phyloP scores from a whole-genome alignment of 2,888 invertebrate species.

The Steinernema carpocapsae region DNA sequence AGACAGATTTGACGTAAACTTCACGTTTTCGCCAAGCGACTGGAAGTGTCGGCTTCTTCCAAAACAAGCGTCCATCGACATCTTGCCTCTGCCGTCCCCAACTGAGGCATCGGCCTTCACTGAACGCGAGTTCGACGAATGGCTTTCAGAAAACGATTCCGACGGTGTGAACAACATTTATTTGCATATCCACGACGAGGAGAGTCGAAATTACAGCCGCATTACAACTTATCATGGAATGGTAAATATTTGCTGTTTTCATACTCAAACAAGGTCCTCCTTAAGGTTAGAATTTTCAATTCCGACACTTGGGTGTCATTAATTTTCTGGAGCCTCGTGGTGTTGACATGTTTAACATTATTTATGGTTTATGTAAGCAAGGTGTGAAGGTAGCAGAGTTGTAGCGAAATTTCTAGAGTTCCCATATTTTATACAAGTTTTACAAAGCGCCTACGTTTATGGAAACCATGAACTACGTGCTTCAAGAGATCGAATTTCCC shows the following conservation, averaged over 20 bases:
- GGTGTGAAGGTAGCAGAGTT: too few relatives aligned
- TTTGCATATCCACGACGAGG: slow-evolving; percentile 21
- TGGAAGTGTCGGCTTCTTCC: not conserved
- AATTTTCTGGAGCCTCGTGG: slow-evolving; percentile 43
- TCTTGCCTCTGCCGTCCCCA: not conserved
- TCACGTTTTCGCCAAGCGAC: not conserved
- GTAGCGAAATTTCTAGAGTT: not conserved
- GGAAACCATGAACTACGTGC: not conserved
- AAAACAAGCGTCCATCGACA: not conserved
- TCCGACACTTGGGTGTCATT: slow-evolving; percentile 41
- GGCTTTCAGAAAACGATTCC: not conserved
- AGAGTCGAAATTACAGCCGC: slow-evolving; percentile 6
- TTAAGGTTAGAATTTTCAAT: slow-evolving; percentile 39
- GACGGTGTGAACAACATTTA: not conserved
- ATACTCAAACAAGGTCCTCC: not conserved
- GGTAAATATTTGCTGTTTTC: not conserved
- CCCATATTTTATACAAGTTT: slow-evolving; percentile 25
- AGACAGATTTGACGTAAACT: slow-evolving; percentile 6
- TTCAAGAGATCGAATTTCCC: not conserved
- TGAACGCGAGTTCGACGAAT: not conserved
- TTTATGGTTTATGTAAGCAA: slow-evolving; percentile 43
- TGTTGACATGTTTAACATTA: slow-evolving; percentile 42
- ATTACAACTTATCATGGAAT: slow-evolving; percentile 26
- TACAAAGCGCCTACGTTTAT: slow-evolving; percentile 8
- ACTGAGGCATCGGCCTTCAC: not conserved